Conservation (phyloP, 2,888 invertebrate species). For the Drosophila mercatorum region DNA sequence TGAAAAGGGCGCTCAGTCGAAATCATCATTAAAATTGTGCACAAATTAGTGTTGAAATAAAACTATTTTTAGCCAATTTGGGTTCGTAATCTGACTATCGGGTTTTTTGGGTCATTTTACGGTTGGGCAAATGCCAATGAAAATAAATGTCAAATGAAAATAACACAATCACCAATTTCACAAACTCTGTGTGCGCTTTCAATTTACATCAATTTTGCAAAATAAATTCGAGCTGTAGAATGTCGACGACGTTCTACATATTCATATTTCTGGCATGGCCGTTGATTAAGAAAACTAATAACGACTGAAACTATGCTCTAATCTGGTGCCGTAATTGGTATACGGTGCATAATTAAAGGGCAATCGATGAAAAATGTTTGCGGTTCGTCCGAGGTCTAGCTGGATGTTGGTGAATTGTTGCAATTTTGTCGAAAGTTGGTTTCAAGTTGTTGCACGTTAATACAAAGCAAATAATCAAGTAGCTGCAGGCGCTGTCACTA, state of each 20-base stretch:
- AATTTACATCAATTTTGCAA: not conserved
- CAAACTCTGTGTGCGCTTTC: constrained; percentile 27
- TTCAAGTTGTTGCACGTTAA: constrained; percentile 28
- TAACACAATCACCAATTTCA: constrained; percentile 20
- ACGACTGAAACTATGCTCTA: not conserved
- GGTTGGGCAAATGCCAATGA: constrained; percentile 49
- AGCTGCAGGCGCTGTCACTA: constrained; percentile 23
- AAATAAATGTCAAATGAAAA: constrained; percentile 49
- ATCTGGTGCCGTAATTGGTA: not conserved
- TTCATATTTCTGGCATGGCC: not conserved
- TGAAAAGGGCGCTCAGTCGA: constrained; percentile 35
- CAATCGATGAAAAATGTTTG: constrained; percentile 18
- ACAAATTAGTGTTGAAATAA: constrained; percentile 74
- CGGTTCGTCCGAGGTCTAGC: not conserved
- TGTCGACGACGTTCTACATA: not conserved
- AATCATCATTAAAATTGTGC: constrained; percentile 70
- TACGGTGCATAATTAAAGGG: constrained; percentile 23
- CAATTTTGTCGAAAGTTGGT: constrained; percentile 18
- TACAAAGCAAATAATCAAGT: constrained; percentile 51
- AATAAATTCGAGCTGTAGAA: not conserved
- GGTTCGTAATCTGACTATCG: constrained; percentile 47
- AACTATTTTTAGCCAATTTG: constrained; percentile 67
- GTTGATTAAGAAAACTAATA: not conserved
- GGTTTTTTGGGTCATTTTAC: constrained; percentile 56
- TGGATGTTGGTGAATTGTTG: constrained; percentile 7